Base-by-base conservation (phyloP, 2,797 vertebrate genomes). In the Falco cherrug region DNA sequence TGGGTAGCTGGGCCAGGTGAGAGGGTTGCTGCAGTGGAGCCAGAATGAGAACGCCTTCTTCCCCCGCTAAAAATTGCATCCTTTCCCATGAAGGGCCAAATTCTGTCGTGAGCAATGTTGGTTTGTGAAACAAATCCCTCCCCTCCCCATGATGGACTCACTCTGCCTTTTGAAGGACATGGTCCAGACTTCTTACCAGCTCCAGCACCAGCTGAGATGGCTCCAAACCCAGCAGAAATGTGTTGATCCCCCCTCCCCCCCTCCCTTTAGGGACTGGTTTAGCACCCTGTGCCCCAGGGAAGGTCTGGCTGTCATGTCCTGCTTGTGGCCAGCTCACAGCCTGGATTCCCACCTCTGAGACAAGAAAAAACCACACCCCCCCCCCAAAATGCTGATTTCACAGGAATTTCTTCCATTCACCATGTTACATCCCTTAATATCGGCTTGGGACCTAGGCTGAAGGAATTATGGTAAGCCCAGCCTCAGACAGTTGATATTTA, bases 41-140 rank as follows among this genome's bases (percentile, higher is more conserved):
- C 7, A 1, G 37, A 37, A 47, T 0, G 17, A 33, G 28, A 54
- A 33, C 0, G 3, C 63, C 35, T 19, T 41, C 70, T 67, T 59
- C 31, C 33, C 13, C 24, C 4, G 8, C 43, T 53, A 11, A 64
- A 84, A 74, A 39, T 18, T 10, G 20, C 17, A 37, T 67, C 45
- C 60, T 63, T 75, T 67, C 22, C 78, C 2, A 0, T 6, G 24
- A 67, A 67, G 54, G 77, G 84, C 76, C 68, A 54, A 51, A 61
- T 50, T 65, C 65, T 1, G 1, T 20, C 0, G 0, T 41, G 37
- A 37, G 16, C 5, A 11, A 50, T 0, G 2, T 35, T 84, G 25
- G 22, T 83, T 89, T 91, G 87, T 64, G 65, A 28, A 73, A 37
- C 39, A 87, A 28, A 53, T 88, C 47, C 56, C 21, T 82, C 84